Conservation (phyloP, 2,113 vertebrate species). For the Trochalopteron elliotii region DNA sequence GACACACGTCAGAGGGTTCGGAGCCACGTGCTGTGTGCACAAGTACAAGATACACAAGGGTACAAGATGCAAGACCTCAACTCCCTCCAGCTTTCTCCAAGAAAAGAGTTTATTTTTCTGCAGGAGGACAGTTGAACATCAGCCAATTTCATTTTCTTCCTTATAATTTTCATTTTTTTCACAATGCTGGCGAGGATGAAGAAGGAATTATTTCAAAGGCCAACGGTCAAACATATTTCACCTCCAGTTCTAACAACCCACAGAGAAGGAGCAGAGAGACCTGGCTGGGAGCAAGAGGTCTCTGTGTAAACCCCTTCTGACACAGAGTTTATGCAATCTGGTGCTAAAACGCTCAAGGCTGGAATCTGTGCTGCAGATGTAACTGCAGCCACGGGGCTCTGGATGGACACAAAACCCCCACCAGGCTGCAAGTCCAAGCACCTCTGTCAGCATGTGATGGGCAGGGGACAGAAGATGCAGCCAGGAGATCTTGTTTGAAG, state of each 20-base stretch:
- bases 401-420: not conserved
- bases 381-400: not conserved
- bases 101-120: not conserved
- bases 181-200: not conserved
- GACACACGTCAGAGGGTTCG: not conserved
- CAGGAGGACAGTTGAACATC: not conserved
- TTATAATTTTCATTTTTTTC: not conserved
- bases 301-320: not conserved
- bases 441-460: not conserved
- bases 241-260: not conserved
- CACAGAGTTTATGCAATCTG: not conserved
- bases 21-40: not conserved
- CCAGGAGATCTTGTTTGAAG: not conserved
- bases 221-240: not conserved
- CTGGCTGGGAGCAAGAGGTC: not conserved
- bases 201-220: not conserved
- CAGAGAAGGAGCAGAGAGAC: not conserved
- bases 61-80: not conserved
- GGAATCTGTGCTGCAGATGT: constrained; percentile 18
- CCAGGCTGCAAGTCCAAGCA: not conserved
- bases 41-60: not conserved
- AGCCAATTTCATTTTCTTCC: not conserved
- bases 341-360: not conserved
- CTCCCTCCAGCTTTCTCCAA: not conserved
- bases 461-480: not conserved